Evolutionary conservation across 2,888 invertebrate species (phyloP).

Genomic region (Melangyna quadrimaculata): DNA sequence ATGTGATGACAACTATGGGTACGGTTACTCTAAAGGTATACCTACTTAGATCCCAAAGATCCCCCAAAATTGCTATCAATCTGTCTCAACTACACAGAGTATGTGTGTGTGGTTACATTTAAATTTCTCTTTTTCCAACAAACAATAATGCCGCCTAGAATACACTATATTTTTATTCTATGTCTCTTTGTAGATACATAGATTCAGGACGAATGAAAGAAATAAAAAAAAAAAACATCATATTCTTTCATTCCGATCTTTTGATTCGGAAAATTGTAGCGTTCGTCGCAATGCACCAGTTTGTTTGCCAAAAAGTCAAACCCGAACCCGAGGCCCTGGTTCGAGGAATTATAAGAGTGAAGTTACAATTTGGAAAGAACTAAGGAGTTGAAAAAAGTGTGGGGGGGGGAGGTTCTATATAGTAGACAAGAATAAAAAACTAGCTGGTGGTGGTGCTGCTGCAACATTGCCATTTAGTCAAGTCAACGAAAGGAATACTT

Average conservation of each 20-base stretch:
- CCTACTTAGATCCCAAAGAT: slow-evolving; percentile 20
- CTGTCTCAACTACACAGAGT: slow-evolving; percentile 18
- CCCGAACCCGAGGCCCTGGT: slow-evolving; percentile 31
- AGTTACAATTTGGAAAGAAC: slow-evolving; percentile 28
- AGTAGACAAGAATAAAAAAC: slow-evolving; percentile 32
- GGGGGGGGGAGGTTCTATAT: neutral
- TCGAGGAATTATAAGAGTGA: slow-evolving; percentile 10
- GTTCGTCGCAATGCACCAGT: slow-evolving; percentile 71
- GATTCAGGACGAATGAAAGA: neutral
- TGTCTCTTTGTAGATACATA: slow-evolving; percentile 32
- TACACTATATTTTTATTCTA: slow-evolving; percentile 51
- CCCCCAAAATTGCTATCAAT: slow-evolving; percentile 33
- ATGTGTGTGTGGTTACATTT: slow-evolving; percentile 67
- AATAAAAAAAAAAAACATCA: slow-evolving; percentile 10
- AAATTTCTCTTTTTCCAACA: slow-evolving; percentile 47
- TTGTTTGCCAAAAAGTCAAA: slow-evolving; percentile 70
- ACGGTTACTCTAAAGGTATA: neutral
- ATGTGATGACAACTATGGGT: neutral
- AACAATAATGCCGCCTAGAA: slow-evolving; percentile 34
- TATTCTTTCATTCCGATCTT: slow-evolving; percentile 52
- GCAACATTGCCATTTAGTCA: slow-evolving; percentile 60
- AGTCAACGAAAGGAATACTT: slow-evolving; percentile 54
- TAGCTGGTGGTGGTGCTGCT: slow-evolving; percentile 12
- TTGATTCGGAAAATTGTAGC: slow-evolving; percentile 70
- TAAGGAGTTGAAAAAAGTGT: neutral